Evolutionary conservation across 2,888 invertebrate genomes (phyloP).

Genomic region (Zelleria hepariella): DNA sequence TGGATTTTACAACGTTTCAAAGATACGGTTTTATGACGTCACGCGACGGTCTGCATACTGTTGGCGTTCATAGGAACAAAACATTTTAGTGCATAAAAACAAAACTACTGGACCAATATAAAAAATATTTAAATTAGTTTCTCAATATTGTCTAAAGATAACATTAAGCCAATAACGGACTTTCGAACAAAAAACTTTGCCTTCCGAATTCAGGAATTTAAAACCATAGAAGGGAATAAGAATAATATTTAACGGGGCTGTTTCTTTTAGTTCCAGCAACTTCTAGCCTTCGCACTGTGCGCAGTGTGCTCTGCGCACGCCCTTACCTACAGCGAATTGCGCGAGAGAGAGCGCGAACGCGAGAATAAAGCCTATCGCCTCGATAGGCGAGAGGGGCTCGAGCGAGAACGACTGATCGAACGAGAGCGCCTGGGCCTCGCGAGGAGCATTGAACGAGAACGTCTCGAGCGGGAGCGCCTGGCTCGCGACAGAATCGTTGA

Average conservation of each 20-base stretch:
- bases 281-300: neutral
- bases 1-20: too few relatives aligned
- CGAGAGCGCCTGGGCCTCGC: neutral
- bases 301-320: neutral
- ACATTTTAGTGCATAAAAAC: too few relatives aligned
- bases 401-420: neutral
- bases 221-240: too few relatives aligned
- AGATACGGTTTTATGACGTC: too few relatives aligned
- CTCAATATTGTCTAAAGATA: too few relatives aligned
- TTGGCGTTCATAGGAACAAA: too few relatives aligned
- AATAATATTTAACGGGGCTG: neutral
- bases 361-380: neutral
- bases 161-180: too few relatives aligned
- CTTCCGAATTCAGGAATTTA: too few relatives aligned
- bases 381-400: neutral
- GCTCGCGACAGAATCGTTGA: neutral
- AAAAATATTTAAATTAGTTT: too few relatives aligned
- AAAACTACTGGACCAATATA: too few relatives aligned
- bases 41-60: too few relatives aligned
- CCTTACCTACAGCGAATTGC: neutral
- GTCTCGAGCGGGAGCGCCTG: neutral
- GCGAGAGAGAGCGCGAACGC: neutral
- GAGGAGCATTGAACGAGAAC: neutral
- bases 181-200: too few relatives aligned
- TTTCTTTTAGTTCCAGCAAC: neutral